Evolutionary conservation across 2,113 vertebrate species (phyloP).

Genomic region (Platysteira castanea): DNA sequence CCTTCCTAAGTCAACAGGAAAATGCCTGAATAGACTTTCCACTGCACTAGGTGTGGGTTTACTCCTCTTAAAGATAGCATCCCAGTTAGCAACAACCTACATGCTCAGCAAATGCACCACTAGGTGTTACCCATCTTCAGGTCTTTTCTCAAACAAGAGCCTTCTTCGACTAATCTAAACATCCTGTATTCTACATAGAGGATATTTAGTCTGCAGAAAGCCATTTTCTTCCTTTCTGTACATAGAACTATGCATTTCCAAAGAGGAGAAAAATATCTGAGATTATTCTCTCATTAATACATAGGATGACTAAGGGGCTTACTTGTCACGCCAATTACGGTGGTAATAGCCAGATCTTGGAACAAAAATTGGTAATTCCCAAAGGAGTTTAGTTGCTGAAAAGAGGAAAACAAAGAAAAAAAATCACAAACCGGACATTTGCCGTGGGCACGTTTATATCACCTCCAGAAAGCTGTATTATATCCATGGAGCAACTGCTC

Average conservation of each 20-base stretch:
- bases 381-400: constrained; percentile 77
- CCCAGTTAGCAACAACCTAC: neutral
- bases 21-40: neutral
- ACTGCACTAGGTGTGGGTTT: neutral
- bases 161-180: neutral
- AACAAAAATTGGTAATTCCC: constrained; percentile 83
- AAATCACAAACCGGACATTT: neutral
- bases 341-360: constrained; percentile 80
- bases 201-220: neutral
- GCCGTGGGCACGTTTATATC: neutral
- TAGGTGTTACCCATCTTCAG: neutral
- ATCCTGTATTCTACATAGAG: neutral
- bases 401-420: constrained; percentile 43
- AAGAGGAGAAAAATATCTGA: neutral
- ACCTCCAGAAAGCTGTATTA: neutral
- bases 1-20: neutral
- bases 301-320: constrained; percentile 48
- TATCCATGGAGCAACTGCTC: neutral
- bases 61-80: neutral
- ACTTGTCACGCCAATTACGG: constrained; percentile 82
- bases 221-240: neutral
- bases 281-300: neutral
- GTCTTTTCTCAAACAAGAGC: neutral
- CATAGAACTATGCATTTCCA: neutral
- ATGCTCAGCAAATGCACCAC: neutral